Conservation (phyloP, 2,797 vertebrate genomes). For the Florisuga fusca region DNA sequence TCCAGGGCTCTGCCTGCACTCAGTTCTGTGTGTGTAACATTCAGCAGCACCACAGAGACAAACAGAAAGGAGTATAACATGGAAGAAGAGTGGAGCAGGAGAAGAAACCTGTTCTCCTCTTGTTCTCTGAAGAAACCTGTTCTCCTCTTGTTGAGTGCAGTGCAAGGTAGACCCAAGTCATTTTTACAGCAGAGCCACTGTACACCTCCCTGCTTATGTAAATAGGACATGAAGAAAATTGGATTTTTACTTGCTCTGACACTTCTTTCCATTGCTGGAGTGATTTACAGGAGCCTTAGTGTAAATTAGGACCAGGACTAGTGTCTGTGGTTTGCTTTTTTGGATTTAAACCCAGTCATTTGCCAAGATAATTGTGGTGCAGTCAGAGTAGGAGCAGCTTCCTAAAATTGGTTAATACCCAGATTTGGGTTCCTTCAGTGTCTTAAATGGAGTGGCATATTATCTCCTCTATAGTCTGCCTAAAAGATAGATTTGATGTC, state of each 20-base stretch:
- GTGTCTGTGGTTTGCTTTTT: not conserved
- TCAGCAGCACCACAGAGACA: not conserved
- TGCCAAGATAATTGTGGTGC: constrained; percentile 33
- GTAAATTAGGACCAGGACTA: constrained; percentile 9
- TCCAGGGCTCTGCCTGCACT: not conserved
- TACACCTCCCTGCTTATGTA: not conserved
- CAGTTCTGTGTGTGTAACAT: accelerated
- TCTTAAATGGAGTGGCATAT: constrained; percentile 54
- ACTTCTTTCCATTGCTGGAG: not conserved
- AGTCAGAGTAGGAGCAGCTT: constrained; percentile 42
- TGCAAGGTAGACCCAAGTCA: not conserved
- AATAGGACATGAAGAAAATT: constrained; percentile 30
- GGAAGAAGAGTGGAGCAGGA: not conserved
- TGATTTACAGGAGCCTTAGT: constrained; percentile 10
- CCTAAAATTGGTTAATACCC: constrained; percentile 47
- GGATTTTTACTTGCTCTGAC: not conserved
- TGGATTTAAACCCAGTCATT: constrained; percentile 49
- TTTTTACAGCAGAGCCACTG: not conserved
- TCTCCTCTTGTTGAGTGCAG: not conserved
- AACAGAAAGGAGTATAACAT: not conserved
- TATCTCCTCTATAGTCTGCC: constrained; percentile 66
- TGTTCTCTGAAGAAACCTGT: not conserved
- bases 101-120: not conserved
- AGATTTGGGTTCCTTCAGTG: constrained; percentile 50
- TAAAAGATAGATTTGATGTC: constrained; percentile 71